A percentile compares a stretch with the other conserved stretches of the same genome.
phyloP scores from a whole-genome alignment of 2,888 invertebrate genomes.

The Dryobotodes eremita region DNA sequence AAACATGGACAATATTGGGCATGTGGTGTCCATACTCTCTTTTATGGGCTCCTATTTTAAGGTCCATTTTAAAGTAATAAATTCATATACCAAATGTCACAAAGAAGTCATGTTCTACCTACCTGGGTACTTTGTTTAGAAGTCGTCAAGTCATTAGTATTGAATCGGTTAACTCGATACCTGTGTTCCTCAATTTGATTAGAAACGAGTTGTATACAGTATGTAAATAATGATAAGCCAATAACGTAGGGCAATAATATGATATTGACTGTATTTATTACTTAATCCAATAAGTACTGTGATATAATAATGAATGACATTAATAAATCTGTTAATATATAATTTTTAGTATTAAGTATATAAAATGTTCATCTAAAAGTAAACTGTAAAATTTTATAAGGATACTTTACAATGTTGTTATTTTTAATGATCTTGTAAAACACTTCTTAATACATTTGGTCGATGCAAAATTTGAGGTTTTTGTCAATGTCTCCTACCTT shows the following conservation, averaged over 20 bases:
- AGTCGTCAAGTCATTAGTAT: slow-evolving; percentile 2
- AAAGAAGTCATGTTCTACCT: background rate
- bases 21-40: background rate
- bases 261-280: slow-evolving; percentile 71
- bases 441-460: slow-evolving; percentile 75
- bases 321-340: slow-evolving; percentile 70
- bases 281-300: slow-evolving; percentile 75
- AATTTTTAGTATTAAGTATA: slow-evolving; percentile 63
- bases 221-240: slow-evolving; percentile 37
- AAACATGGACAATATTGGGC: background rate
- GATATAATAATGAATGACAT: slow-evolving; percentile 77
- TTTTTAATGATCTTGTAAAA: slow-evolving; percentile 61
- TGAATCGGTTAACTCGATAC: slow-evolving; percentile 48
- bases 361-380: slow-evolving; percentile 63
- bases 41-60: background rate
- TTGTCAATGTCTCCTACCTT: slow-evolving; percentile 82
- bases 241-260: slow-evolving; percentile 59
- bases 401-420: slow-evolving; percentile 60
- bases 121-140: too few species aligned
- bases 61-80: background rate
- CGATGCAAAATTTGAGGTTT: slow-evolving; percentile 82
- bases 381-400: slow-evolving; percentile 68
- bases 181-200: slow-evolving; percentile 40
- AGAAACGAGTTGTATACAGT: slow-evolving; percentile 35
- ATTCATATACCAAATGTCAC: background rate